Base-by-base conservation (phyloP, 2,888 invertebrate species). In the Microchrysa polita region DNA sequence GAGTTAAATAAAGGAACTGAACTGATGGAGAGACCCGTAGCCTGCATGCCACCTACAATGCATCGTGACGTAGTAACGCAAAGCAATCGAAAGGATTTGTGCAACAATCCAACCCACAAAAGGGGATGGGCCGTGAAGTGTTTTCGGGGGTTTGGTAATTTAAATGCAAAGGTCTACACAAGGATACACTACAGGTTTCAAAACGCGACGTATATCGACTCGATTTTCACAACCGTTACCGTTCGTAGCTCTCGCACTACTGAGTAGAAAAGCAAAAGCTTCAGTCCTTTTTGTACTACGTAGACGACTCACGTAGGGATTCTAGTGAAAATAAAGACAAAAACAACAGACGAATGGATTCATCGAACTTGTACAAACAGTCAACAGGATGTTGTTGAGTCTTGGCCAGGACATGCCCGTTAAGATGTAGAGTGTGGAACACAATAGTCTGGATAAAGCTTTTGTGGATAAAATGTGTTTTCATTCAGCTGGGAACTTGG, bases 221-320 rank as follows among this genome's bases (percentile, higher is more conserved):
- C 23, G n/a, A 20, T 22, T 42, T 65, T 44, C 65, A 65, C 73
- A 73, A 72, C 75, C 75, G 75, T 53, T 34, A 72, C 73, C 75
- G 75, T 65, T 55, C 65, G 63, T 73, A 73, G 63, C 72, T 75
- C 75, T 65, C 71, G 55, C 71, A 72, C 71, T 69, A 75, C 75
- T 75, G 72, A 73, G 55, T 18, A 20, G 22, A 23, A 48, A 20
- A 55, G 55, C 52, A 18, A 75, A 75, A 75, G 75, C 75, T 75
- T 57, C 42, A 7, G 20, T 42, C 73, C 73, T 74, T 69, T 74
- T 75, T 75, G 75, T 75, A 75, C 60, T 23, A 27, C 27, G 27
- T 48, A 20, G 48, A 67, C 65, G n/a, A n/a, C n/a, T n/a, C n/a
- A n/a, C n/a, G 48, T 67, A 10, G 14, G 20, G 14, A 14, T 27